phyloP scores from a whole-genome alignment of 1,140 invertebrate genomes.

The Drosophila eugracilis region DNA sequence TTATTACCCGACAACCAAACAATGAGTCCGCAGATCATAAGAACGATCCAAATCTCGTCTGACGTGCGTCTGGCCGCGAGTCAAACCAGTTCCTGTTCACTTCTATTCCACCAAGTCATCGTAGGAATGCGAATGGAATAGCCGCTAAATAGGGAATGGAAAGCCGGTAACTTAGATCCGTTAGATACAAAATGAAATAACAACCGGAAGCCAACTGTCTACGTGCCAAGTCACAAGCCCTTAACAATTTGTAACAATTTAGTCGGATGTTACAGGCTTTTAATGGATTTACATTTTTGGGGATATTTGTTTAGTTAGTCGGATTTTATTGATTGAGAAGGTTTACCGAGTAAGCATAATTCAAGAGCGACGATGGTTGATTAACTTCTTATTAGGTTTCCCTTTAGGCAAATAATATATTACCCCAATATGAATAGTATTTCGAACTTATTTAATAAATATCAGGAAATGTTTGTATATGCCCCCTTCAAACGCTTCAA shows the following conservation, averaged over 20 bases:
- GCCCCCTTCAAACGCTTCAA: too few species aligned
- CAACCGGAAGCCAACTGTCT: conserved; percentile 56
- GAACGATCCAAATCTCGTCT: conserved; percentile 56
- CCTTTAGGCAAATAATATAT: too few species aligned
- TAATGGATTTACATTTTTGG: too few species aligned
- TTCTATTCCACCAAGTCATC: conserved; percentile 45
- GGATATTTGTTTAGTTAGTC: too few species aligned
- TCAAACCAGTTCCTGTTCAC: conserved; percentile 62
- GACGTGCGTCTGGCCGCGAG: conserved; percentile 63
- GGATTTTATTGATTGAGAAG: too few species aligned
- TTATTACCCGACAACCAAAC: conserved; percentile 47
- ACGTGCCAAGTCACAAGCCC: conserved; percentile 35
- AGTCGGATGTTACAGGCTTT: too few species aligned
- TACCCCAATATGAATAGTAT: too few species aligned
- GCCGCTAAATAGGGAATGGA: conserved; percentile 23
- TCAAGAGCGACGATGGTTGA: too few species aligned
- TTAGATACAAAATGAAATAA: conserved; percentile 33
- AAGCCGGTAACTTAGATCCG: conserved; percentile 49
- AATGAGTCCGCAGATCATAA: conserved; percentile 38
- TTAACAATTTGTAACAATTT: background rate
- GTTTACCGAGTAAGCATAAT: too few species aligned
- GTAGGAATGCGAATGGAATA: conserved; percentile 38
- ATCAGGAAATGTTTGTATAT: too few species aligned
- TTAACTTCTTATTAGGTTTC: too few species aligned
- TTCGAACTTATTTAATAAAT: too few species aligned